A percentile compares a stretch with the other conserved stretches of the same genome.
phyloP scores from a whole-genome alignment of 2,797 vertebrate species.

The Manis pentadactyla region DNA sequence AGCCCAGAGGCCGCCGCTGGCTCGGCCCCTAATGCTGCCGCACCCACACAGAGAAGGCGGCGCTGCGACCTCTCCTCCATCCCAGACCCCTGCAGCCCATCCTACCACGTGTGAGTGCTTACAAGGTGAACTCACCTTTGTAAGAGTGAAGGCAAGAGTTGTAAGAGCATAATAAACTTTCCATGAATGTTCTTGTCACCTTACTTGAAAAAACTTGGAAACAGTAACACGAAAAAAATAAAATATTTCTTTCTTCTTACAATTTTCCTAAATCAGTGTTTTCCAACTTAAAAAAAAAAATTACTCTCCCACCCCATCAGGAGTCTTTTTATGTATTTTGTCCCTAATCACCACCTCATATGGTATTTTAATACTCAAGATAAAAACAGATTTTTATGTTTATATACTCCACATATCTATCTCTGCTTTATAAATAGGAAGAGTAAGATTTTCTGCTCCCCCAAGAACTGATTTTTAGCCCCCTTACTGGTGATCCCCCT shows the following conservation, averaged over 20 bases:
- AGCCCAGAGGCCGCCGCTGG: too few species aligned
- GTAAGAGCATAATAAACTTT: not conserved
- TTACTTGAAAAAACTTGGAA: conserved; percentile 37
- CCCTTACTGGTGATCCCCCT: not conserved
- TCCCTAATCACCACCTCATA: not conserved
- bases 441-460: not conserved
- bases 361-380: not conserved
- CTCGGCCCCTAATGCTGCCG: not conserved
- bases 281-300: not conserved
- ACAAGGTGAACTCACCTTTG: not conserved
- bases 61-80: not conserved
- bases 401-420: not conserved
- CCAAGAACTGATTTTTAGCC: not conserved
- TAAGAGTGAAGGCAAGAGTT: conserved; percentile 7
- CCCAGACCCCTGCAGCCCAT: not conserved
- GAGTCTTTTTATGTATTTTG: not conserved
- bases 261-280: not conserved
- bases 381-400: not conserved
- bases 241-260: not conserved
- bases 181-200: not conserved
- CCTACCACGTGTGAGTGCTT: not conserved
- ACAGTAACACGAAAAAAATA: not conserved
- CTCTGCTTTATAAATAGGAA: not conserved
- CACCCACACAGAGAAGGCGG: not conserved
- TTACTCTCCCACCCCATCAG: not conserved